Evolutionary conservation across 1,140 invertebrate species (phyloP).

Genomic region (Euwallacea similis): DNA sequence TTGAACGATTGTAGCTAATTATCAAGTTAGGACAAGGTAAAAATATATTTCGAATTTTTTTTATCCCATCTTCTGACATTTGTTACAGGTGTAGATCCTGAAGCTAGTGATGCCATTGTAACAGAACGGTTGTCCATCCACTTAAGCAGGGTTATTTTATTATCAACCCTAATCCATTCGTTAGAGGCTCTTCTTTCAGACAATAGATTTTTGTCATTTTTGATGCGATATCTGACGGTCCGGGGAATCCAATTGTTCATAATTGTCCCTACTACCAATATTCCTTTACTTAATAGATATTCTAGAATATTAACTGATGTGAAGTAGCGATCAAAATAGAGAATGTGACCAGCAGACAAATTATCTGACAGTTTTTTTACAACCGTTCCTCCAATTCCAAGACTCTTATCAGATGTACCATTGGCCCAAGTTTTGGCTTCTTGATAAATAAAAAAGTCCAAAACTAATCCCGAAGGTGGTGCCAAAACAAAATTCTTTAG

Average conservation of each 20-base stretch:
- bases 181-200: neutral
- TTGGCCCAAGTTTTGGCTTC: neutral
- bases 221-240: neutral
- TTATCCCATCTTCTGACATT: constrained; percentile 22
- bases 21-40: neutral
- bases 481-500: constrained; percentile 36
- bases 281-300: constrained; percentile 21
- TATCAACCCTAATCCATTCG: constrained; percentile 3
- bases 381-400: constrained; percentile 29
- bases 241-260: constrained; percentile 15
- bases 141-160: no score
- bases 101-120: constrained; percentile 40
- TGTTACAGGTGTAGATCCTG: constrained; percentile 36
- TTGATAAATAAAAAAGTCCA: neutral
- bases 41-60: neutral
- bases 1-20: constrained; percentile 6
- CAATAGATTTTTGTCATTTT: constrained; percentile 30
- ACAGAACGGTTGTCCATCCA: constrained; percentile 30
- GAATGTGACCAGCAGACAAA: constrained; percentile 18
- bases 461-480: constrained; percentile 24
- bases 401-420: neutral
- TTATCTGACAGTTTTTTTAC: constrained; percentile 27
- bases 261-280: constrained; percentile 12
- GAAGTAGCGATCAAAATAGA: constrained; percentile 35
- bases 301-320: constrained; percentile 31